A percentile compares a stretch with the other conserved stretches of the same genome.
These are phyloP conservation scores for Agrotis ipsilon DNA, from an alignment of 2,888 invertebrate species.

Conservation along the genomic window DNA sequence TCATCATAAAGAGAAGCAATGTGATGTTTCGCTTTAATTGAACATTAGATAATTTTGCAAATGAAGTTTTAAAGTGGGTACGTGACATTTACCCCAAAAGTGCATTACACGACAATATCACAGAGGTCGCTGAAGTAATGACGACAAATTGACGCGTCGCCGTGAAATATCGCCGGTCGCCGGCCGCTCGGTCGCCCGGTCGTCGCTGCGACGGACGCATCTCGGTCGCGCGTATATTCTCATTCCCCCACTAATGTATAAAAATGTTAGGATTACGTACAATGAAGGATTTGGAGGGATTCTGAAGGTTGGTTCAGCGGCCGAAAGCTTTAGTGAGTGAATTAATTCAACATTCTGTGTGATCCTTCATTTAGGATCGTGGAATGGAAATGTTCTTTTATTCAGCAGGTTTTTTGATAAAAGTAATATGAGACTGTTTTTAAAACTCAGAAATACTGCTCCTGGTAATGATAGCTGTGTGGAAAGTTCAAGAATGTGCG, in stretches of 20 bases:
- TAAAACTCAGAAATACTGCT: not conserved
- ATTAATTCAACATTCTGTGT: constrained; percentile 59
- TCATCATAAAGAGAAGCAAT: not conserved
- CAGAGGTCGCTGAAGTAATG: constrained; percentile 67
- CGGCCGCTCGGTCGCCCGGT: constrained; percentile 26
- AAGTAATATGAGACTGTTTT: not conserved
- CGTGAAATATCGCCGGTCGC: constrained; percentile 66
- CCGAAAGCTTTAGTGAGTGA: constrained; percentile 60
- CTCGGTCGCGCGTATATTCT: constrained; percentile 58
- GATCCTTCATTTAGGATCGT: constrained; percentile 50
- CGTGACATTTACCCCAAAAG: constrained; percentile 51
- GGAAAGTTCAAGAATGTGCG: too few relatives aligned
- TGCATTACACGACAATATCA: constrained; percentile 53
- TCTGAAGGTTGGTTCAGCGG: constrained; percentile 53
- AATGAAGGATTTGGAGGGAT: constrained; percentile 66
- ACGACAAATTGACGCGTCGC: constrained; percentile 72
- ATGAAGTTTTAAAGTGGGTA: constrained; percentile 41
- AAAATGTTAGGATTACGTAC: constrained; percentile 68
- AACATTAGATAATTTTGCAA: constrained; percentile 22
- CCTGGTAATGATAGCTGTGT: not conserved
- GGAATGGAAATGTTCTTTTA: constrained; percentile 38
- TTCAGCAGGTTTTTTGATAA: constrained; percentile 15
- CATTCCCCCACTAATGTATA: constrained; percentile 67
- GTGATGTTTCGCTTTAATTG: constrained; percentile 8
- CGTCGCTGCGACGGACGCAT: constrained; percentile 34